Evolutionary conservation across 2,888 invertebrate genomes (phyloP).

Genomic region (Melinaea marsaeus): DNA sequence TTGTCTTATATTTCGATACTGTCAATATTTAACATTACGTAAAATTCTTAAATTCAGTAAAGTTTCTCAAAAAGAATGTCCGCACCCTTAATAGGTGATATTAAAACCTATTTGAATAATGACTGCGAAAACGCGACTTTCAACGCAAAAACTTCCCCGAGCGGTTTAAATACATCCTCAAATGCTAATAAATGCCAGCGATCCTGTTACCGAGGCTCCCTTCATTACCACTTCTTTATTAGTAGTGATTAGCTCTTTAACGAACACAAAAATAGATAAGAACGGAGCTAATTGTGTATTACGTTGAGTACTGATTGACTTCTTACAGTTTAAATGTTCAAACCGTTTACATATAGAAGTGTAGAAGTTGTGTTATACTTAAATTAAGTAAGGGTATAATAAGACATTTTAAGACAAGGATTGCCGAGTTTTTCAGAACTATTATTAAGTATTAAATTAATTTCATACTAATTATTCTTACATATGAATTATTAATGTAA

Average conservation of each 20-base stretch:
- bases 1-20: no score
- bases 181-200: slow-evolving; percentile 39
- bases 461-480: no score
- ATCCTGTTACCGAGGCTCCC: slow-evolving; percentile 33
- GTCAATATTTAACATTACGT: no score
- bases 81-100: slow-evolving; percentile 14
- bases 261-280: slow-evolving; percentile 32
- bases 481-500: no score
- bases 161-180: slow-evolving; percentile 34
- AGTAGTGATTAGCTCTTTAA: slow-evolving; percentile 35
- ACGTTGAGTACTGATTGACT: slow-evolving; percentile 23
- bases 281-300: slow-evolving; percentile 23
- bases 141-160: slow-evolving; percentile 32
- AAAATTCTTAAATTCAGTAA: no score
- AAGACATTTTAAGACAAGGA: no score
- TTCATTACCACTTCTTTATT: slow-evolving; percentile 36
- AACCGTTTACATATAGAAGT: background rate
- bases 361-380: background rate
- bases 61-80: background rate
- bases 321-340: background rate
- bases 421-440: no score
- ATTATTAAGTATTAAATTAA: no score
- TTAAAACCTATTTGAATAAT: slow-evolving; percentile 30
- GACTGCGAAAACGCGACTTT: slow-evolving; percentile 32
- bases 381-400: no score